These are phyloP conservation scores for Scomber japonicus DNA, from an alignment of 2,113 vertebrate species.

Conservation along the genomic window DNA sequence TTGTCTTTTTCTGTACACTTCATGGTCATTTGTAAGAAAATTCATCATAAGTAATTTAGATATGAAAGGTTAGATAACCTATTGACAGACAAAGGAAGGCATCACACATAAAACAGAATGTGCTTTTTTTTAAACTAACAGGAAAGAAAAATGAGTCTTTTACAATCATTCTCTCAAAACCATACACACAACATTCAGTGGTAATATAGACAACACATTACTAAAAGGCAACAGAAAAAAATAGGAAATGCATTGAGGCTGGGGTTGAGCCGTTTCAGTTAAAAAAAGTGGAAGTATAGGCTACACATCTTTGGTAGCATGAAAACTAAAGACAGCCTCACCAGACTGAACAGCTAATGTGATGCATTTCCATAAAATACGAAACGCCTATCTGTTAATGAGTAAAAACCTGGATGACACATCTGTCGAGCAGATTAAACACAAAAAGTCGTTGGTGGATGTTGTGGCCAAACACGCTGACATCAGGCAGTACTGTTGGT, in stretches of 20 bases:
- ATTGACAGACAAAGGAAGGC: not conserved
- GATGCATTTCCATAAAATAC: too few relatives aligned
- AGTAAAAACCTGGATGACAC: not conserved
- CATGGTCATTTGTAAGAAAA: not conserved
- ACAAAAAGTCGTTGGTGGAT: not conserved
- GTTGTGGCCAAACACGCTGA: conserved; percentile 34
- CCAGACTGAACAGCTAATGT: not conserved
- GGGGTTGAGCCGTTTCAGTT: too few relatives aligned
- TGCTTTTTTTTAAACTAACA: too few relatives aligned
- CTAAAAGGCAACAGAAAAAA: not conserved
- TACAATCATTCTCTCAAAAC: too few relatives aligned
- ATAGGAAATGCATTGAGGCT: too few relatives aligned
- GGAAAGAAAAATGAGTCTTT: too few relatives aligned
- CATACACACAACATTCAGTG: too few relatives aligned
- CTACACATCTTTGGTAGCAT: not conserved
- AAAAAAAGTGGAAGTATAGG: too few relatives aligned
- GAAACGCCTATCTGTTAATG: not conserved
- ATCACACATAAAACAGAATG: not conserved
- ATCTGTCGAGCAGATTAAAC: not conserved
- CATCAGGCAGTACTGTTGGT: not conserved
- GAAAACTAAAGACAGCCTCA: not conserved
- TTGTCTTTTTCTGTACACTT: conserved; percentile 9
- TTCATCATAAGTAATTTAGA: not conserved
- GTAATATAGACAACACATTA: too few relatives aligned
- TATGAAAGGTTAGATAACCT: too few relatives aligned